These are phyloP conservation scores for Rostrhamus sociabilis DNA, from an alignment of 2,797 vertebrate genomes.

Conservation along the genomic window DNA sequence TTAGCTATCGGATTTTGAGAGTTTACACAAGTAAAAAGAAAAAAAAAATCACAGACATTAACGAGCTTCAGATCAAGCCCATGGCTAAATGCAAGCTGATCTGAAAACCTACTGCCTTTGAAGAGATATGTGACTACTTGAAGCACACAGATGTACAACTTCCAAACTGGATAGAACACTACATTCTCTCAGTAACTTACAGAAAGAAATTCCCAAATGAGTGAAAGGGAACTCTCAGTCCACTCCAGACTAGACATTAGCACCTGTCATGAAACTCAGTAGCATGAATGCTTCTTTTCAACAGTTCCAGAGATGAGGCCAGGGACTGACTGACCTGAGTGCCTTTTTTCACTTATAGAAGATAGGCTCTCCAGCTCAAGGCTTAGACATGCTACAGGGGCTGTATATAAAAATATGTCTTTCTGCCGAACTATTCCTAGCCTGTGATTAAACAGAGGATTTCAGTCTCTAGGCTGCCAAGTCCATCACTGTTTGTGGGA, in stretches of 20 bases:
- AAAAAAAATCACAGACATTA: background rate
- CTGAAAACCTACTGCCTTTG: background rate
- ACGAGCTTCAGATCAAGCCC: background rate
- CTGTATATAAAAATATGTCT: background rate
- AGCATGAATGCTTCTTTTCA: background rate
- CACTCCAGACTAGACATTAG: background rate
- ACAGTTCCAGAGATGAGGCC: background rate
- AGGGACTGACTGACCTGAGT: background rate
- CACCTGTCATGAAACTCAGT: background rate
- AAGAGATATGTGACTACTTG: background rate
- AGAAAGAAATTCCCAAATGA: background rate
- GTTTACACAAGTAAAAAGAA: background rate
- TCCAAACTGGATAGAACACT: background rate
- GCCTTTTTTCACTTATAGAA: background rate
- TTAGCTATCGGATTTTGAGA: background rate
- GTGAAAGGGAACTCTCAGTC: background rate
- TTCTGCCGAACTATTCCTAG: background rate
- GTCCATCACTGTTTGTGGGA: constrained; percentile 5
- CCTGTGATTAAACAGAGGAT: constrained; percentile 56
- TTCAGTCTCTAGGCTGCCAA: constrained; percentile 45
- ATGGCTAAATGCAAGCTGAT: background rate
- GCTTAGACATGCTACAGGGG: constrained; percentile 1
- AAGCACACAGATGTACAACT: background rate
- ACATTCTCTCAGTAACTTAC: background rate
- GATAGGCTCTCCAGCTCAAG: background rate